Evolutionary conservation across 2,113 vertebrate genomes (phyloP).

Genomic region (Cygnus buccinator): DNA sequence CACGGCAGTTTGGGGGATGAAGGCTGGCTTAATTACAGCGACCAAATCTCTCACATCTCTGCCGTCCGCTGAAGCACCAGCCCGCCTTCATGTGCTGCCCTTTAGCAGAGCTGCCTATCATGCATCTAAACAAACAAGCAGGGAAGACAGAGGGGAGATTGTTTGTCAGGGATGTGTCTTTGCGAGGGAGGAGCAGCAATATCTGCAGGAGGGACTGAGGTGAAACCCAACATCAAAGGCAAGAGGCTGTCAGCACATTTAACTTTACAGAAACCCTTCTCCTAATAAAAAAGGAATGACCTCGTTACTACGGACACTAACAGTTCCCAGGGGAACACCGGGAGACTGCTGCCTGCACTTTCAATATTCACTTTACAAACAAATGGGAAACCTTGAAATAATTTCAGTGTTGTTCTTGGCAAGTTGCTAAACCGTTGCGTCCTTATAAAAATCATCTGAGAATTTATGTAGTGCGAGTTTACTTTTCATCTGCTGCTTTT

Average conservation of each 20-base stretch:
- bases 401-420: conserved; percentile 74
- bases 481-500: conserved; percentile 37
- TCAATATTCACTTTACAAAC: conserved; percentile 78
- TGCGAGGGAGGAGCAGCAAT: conserved; percentile 73
- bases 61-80: conserved; percentile 30
- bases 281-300: conserved; percentile 81
- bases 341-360: conserved; percentile 70
- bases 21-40: conserved; percentile 59
- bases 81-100: conserved; percentile 44
- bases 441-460: conserved; percentile 64
- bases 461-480: conserved; percentile 63
- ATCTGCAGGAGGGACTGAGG: conserved; percentile 74
- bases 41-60: conserved; percentile 58
- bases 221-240: conserved; percentile 80
- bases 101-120: conserved; percentile 68
- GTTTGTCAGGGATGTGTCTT: conserved; percentile 70
- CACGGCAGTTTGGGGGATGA: conserved; percentile 23
- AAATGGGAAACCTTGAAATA: conserved; percentile 76
- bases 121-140: conserved; percentile 74
- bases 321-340: conserved; percentile 73
- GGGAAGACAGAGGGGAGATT: conserved; percentile 74
- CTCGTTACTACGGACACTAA: conserved; percentile 76
- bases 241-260: conserved; percentile 79
- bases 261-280: conserved; percentile 78
- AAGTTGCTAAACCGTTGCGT: conserved; percentile 63